Evolutionary conservation across 2,888 invertebrate genomes (phyloP).

Genomic region (Taenaris catops): DNA sequence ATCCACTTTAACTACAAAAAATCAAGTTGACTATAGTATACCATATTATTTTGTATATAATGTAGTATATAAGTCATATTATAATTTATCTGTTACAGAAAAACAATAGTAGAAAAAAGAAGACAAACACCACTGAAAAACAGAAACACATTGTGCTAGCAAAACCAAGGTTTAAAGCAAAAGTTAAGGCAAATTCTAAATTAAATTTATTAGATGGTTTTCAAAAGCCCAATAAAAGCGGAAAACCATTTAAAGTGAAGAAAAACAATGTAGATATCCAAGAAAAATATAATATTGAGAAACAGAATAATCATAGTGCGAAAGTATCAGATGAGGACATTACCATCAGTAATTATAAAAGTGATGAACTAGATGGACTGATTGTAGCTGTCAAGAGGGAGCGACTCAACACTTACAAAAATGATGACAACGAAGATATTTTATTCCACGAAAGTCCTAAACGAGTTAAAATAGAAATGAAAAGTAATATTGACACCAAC

Average conservation of each 20-base stretch:
- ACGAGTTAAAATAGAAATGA: constrained; percentile 10
- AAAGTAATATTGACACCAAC: constrained; percentile 16
- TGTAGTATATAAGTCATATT: no score
- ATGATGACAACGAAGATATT: constrained; percentile 28
- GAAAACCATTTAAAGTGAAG: constrained; percentile 8
- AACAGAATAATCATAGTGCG: constrained; percentile 15
- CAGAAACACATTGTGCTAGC: no score
- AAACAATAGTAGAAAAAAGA: no score
- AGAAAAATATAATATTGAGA: no score
- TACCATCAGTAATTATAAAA: constrained; percentile 32
- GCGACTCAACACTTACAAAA: constrained; percentile 39
- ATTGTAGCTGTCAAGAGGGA: constrained; percentile 48
- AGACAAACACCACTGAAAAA: no score
- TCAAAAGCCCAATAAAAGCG: constrained; percentile 2
- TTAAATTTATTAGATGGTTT: constrained; percentile 4
- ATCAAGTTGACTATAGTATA: no score
- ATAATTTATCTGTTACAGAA: no score
- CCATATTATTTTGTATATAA: no score
- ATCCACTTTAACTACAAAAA: no score
- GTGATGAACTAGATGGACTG: constrained; percentile 44
- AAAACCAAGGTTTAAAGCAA: constrained; percentile 11
- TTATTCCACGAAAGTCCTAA: constrained; percentile 20
- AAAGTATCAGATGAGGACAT: constrained; percentile 21
- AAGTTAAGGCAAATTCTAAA: constrained; percentile 14
- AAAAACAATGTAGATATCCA: no score